Evolutionary conservation across 1,140 invertebrate genomes (phyloP).

Genomic region (Goniozus legneri): DNA sequence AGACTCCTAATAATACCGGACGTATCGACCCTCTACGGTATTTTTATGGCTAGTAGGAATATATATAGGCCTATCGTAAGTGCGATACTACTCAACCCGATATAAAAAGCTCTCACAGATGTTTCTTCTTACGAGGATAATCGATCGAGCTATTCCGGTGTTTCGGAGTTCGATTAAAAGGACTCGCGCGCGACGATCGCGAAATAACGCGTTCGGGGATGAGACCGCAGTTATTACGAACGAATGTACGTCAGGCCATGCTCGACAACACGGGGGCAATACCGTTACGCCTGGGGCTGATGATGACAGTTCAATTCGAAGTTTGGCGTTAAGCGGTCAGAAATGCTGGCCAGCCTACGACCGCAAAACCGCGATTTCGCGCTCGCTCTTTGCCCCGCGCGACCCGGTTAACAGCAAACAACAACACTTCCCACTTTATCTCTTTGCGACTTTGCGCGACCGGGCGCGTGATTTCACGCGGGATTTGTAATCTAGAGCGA

Average conservation of each 20-base stretch:
- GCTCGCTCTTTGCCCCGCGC: constrained; percentile 34
- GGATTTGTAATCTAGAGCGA: too few species aligned
- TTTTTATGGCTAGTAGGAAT: constrained; percentile 20
- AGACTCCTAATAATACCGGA: constrained; percentile 31
- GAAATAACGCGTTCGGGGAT: constrained; percentile 22
- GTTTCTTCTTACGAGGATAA: too few species aligned
- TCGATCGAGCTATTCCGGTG: too few species aligned
- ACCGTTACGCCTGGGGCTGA: constrained; percentile 35
- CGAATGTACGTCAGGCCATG: constrained; percentile 42
- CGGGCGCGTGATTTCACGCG: too few species aligned
- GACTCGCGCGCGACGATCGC: not conserved
- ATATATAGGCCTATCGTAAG: too few species aligned
- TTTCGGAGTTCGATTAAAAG: constrained; percentile 13
- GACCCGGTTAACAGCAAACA: not conserved
- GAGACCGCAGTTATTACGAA: constrained; percentile 48
- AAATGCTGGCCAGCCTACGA: constrained; percentile 51
- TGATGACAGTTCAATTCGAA: constrained; percentile 56
- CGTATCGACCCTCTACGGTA: constrained; percentile 20
- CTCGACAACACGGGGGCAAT: constrained; percentile 17
- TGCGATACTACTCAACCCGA: too few species aligned
- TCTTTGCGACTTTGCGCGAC: too few species aligned
- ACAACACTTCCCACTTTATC: constrained; percentile 9
- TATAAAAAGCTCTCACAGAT: too few species aligned
- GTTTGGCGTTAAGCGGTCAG: constrained; percentile 50
- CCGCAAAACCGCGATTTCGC: constrained; percentile 51